Conservation (phyloP, 2,113 vertebrate species). For the Protobothrops flavoviridis region DNA sequence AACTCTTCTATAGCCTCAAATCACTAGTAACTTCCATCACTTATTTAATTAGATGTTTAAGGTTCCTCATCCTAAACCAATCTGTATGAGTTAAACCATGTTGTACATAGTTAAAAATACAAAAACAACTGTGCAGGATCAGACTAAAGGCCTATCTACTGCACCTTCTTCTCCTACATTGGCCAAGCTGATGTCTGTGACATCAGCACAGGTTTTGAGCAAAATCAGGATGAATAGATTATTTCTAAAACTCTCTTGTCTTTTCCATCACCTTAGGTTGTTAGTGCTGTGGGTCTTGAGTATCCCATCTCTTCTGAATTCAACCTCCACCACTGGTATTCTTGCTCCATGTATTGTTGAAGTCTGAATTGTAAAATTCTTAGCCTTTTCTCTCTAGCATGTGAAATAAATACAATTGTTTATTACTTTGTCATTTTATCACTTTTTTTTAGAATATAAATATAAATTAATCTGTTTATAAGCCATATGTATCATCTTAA, state of each 20-base stretch:
- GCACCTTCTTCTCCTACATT: background rate
- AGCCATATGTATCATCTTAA: background rate
- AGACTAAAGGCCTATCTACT: background rate
- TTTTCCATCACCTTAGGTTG: background rate
- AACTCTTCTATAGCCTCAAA: background rate
- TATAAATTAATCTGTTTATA: background rate
- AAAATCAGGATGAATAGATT: background rate
- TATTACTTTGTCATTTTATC: background rate
- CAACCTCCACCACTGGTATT: background rate
- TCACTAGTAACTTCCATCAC: background rate
- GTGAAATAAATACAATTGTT: background rate
- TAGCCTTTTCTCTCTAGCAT: background rate
- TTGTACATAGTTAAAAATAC: background rate
- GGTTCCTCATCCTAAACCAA: background rate
- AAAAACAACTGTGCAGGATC: background rate
- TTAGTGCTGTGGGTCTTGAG: background rate
- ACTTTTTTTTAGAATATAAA: background rate
- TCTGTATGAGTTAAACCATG: background rate
- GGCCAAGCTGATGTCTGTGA: background rate
- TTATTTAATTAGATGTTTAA: background rate
- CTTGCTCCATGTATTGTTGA: background rate
- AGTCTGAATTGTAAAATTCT: background rate
- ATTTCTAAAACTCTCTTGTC: background rate
- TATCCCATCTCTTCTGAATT: background rate
- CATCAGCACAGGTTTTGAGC: background rate